phyloP scores from a whole-genome alignment of 2,888 invertebrate species.

The Meganola albula region DNA sequence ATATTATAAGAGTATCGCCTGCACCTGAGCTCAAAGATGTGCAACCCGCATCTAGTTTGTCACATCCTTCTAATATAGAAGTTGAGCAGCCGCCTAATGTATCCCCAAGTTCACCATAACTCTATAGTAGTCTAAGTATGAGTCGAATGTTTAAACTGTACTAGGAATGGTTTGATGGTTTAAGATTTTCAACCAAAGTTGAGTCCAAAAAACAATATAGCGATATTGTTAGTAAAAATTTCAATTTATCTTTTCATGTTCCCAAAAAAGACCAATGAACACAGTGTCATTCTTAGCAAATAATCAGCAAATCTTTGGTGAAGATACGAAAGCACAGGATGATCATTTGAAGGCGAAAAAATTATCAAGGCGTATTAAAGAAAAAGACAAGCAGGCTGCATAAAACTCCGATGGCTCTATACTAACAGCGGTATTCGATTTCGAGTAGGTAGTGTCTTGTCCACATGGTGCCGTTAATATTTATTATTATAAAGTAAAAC shows the following conservation, averaged over 20 bases:
- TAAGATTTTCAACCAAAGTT: constrained; percentile 12
- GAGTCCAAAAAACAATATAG: constrained; percentile 12
- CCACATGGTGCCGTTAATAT: constrained; percentile 9
- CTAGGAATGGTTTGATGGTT: constrained; percentile 11
- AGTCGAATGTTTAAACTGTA: constrained; percentile 16
- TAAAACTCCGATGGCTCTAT: constrained; percentile 5
- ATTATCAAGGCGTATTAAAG: constrained; percentile 10
- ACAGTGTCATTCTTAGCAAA: constrained; percentile 1
- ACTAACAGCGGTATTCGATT: constrained; percentile 7
- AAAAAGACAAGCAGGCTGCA: constrained; percentile 13
- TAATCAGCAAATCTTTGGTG: not conserved
- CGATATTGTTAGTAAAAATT: constrained; percentile 13
- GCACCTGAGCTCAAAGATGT: too few species aligned
- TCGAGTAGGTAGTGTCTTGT: constrained; percentile 11
- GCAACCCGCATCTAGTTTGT: too few species aligned
- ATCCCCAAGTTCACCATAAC: too few species aligned
- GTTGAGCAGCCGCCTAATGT: too few species aligned
- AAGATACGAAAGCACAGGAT: not conserved
- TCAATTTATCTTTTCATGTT: constrained; percentile 16
- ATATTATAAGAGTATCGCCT: too few species aligned
- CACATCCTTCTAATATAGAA: too few species aligned
- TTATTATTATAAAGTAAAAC: constrained; percentile 13
- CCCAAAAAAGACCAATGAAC: constrained; percentile 20
- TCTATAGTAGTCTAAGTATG: constrained; percentile 11
- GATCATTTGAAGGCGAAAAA: constrained; percentile 3